Evolutionary conservation across 2,888 invertebrate genomes (phyloP).

Genomic region (Eristalis tenax): DNA sequence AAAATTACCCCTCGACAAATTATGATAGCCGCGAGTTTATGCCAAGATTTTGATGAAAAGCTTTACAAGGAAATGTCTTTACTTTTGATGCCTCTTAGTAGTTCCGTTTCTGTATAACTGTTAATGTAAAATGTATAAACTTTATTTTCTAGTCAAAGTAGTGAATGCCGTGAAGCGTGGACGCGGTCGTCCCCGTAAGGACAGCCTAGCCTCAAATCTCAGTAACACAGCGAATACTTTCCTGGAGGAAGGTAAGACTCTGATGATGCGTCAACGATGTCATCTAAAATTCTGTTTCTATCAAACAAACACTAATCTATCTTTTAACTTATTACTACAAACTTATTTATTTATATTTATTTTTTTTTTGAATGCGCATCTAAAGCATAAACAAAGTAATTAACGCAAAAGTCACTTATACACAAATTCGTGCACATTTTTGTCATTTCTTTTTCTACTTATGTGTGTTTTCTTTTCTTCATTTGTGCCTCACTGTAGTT

Average conservation of each 20-base stretch:
- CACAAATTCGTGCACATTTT: not conserved
- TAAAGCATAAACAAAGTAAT: not conserved
- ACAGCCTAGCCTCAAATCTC: constrained; percentile 82
- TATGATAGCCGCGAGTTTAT: no score
- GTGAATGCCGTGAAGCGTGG: constrained; percentile 83
- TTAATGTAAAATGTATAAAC: constrained; percentile 58
- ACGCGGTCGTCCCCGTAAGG: constrained; percentile 83
- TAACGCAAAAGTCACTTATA: not conserved
- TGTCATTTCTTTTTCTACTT: not conserved
- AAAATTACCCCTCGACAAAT: no score
- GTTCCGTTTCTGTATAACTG: constrained; percentile 29
- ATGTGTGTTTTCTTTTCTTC: not conserved
- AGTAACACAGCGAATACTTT: constrained; percentile 85
- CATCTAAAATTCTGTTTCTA: constrained; percentile 27
- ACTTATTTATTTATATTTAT: not conserved
- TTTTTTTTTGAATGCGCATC: not conserved
- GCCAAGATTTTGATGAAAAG: no score
- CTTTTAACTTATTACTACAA: not conserved
- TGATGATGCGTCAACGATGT: constrained; percentile 32
- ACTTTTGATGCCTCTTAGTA: not conserved
- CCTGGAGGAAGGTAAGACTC: constrained; percentile 86
- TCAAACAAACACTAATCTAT: constrained; percentile 1
- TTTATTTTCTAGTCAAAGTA: constrained; percentile 79
- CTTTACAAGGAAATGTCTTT: no score
- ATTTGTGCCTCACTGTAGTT: not conserved